Conservation (phyloP, 2,888 invertebrate genomes). For the Nephrotoma appendiculata region DNA sequence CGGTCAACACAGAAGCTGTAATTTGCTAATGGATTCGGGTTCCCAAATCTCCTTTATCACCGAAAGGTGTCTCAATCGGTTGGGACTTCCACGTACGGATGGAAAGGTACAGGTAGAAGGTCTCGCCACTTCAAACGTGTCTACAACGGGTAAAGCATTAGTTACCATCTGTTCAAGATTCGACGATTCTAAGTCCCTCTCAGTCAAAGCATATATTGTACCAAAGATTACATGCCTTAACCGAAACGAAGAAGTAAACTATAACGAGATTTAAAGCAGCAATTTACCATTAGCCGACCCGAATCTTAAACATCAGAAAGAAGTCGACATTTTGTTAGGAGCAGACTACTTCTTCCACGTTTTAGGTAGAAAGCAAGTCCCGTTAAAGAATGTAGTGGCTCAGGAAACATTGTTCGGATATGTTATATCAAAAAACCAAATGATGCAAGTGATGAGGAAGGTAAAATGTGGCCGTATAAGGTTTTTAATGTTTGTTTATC, state of each 20-base stretch:
- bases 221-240: background rate
- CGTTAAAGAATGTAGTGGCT: too few relatives aligned
- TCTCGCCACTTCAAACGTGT: background rate
- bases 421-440: too few relatives aligned
- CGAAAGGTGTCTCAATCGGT: constrained; percentile 9
- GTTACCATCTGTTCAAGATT: background rate
- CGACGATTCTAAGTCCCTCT: background rate
- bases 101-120: background rate
- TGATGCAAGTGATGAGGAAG: too few relatives aligned
- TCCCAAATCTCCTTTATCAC: constrained; percentile 7
- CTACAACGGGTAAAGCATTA: background rate
- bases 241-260: background rate
- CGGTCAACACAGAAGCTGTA: too few relatives aligned
- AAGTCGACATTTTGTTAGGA: background rate
- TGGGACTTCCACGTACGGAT: background rate
- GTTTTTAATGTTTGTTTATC: too few relatives aligned
- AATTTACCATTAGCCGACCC: background rate
- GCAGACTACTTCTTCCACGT: background rate
- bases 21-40: too few relatives aligned
- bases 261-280: background rate
- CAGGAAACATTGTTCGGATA: too few relatives aligned
- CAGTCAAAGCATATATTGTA: background rate
- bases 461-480: too few relatives aligned
- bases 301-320: background rate
- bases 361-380: background rate